Evolutionary conservation across 1,140 invertebrate species (phyloP).

Genomic region (Solenopsis fugax): DNA sequence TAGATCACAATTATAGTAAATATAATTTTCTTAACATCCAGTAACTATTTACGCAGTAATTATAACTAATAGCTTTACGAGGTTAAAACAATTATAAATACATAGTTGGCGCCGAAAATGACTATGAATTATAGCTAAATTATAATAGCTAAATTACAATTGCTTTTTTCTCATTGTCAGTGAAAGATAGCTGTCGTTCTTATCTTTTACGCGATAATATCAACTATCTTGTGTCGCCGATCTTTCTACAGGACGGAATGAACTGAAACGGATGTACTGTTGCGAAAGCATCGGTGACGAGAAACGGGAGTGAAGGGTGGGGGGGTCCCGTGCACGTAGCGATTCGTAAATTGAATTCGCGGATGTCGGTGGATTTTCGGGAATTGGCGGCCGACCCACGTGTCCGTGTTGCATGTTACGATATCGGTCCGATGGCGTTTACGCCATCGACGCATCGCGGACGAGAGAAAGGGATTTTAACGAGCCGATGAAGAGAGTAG

Average conservation of each 20-base stretch:
- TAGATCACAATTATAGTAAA: no score
- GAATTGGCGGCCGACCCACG: background rate
- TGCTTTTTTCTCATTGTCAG: no score
- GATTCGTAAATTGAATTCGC: conserved; percentile 39
- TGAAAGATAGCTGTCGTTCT: background rate
- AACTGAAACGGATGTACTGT: background rate
- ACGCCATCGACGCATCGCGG: background rate
- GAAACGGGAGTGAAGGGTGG: background rate
- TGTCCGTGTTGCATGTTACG: conserved; percentile 19
- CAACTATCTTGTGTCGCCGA: background rate
- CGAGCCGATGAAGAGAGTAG: conserved; percentile 65
- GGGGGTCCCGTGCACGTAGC: background rate
- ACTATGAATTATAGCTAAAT: no score
- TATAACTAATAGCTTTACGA: no score
- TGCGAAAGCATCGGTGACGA: background rate
- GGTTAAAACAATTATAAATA: no score
- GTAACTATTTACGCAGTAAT: no score
- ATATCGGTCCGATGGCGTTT: conserved; percentile 47
- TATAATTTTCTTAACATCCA: no score
- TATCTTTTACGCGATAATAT: background rate
- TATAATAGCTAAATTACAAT: no score
- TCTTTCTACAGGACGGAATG: background rate
- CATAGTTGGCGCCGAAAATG: no score
- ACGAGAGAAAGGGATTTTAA: conserved; percentile 64
- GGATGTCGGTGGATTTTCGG: conserved; percentile 8